Percentiles rank a stretch among this genome's conserved stretches.
Conservation (phyloP, 2,888 invertebrate species). For the Lasiommata megera region DNA sequence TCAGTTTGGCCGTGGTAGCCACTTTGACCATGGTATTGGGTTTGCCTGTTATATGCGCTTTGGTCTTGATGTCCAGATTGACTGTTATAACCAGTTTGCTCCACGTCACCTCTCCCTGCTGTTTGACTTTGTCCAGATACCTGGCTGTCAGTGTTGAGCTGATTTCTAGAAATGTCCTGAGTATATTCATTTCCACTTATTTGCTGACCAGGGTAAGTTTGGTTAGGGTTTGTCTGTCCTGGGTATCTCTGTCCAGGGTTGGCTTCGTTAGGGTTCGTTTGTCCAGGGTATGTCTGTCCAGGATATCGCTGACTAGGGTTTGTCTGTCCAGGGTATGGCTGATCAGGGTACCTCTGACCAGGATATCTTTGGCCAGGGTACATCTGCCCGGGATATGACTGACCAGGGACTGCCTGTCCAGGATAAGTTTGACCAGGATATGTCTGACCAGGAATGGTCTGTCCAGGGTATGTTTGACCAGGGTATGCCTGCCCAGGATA, state of each 20-base stretch:
- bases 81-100: background rate
- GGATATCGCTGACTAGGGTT: constrained; percentile 18
- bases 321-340: constrained; percentile 16
- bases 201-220: constrained; percentile 7
- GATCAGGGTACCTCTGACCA: background rate
- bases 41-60: constrained; percentile 27
- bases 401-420: constrained; percentile 11
- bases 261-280: background rate
- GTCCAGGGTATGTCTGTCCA: constrained; percentile 6
- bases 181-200: background rate
- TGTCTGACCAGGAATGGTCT: constrained; percentile 6
- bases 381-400: constrained; percentile 7
- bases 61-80: constrained; percentile 21
- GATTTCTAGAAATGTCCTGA: constrained; percentile 20
- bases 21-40: constrained; percentile 29
- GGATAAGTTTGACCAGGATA: constrained; percentile 17
- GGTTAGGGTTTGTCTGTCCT: constrained; percentile 18
- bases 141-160: constrained; percentile 10
- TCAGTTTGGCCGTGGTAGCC: constrained; percentile 17
- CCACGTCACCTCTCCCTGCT: constrained; percentile 2
- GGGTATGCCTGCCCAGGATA: constrained; percentile 17
- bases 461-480: constrained; percentile 18
- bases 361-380: constrained; percentile 17
- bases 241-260: constrained; percentile 18
- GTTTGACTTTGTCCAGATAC: background rate